Conservation (phyloP, 2,888 invertebrate genomes). For the Ommatoiulus sabulosus region DNA sequence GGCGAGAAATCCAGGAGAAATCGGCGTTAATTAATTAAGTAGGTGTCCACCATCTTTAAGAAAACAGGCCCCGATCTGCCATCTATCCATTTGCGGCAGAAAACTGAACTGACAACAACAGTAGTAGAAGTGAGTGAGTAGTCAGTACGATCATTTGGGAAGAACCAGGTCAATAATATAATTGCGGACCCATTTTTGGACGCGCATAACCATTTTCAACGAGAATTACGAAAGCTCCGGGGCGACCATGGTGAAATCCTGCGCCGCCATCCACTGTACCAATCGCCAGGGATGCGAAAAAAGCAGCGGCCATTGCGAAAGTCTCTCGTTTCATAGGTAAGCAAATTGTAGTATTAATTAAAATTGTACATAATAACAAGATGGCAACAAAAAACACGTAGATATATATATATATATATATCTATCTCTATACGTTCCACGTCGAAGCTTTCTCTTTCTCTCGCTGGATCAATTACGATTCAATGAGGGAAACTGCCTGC, state of each 20-base stretch:
- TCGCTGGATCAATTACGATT: too few species aligned
- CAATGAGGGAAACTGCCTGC: too few species aligned
- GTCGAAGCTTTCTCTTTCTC: too few species aligned
- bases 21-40: not conserved
- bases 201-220: too few species aligned
- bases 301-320: constrained; percentile 5
- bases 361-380: not conserved
- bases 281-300: constrained; percentile 22
- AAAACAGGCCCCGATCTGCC: constrained; percentile 28
- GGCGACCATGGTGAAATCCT: constrained; percentile 1
- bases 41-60: constrained; percentile 12
- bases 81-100: constrained; percentile 50
- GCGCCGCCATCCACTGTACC: constrained; percentile 21
- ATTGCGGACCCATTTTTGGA: constrained; percentile 3
- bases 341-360: constrained; percentile 26
- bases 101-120: constrained; percentile 49
- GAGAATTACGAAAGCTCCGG: too few species aligned
- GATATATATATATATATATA: too few species aligned
- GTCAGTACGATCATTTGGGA: constrained; percentile 3
- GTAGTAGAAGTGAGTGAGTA: constrained; percentile 26
- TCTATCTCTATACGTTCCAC: too few species aligned
- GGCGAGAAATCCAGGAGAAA: not conserved
- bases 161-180: constrained; percentile 19
- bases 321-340: constrained; percentile 37
- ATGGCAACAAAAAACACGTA: too few species aligned